Evolutionary conservation across 2,888 invertebrate genomes (phyloP).

Genomic region (Subacronicta megacephala): DNA sequence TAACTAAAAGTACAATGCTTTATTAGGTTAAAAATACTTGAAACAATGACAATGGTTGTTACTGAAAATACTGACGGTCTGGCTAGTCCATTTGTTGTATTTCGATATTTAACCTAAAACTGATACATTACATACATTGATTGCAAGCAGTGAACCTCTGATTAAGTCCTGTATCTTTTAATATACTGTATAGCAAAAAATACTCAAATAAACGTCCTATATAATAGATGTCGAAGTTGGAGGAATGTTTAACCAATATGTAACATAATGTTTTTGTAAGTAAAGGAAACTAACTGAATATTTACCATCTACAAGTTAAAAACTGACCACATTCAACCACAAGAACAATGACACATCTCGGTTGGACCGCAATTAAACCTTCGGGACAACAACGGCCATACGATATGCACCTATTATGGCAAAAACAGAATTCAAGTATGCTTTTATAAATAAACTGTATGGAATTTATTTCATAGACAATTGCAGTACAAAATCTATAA

Average conservation of each 20-base stretch:
- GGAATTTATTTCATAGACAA: too few relatives aligned
- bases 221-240: slow-evolving; percentile 28
- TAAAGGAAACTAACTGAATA: slow-evolving; percentile 41
- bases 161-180: slow-evolving; percentile 15
- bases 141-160: slow-evolving; percentile 30
- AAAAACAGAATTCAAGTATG: neutral
- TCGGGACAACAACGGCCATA: neutral
- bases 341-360: slow-evolving; percentile 31
- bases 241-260: slow-evolving; percentile 55
- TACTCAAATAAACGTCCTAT: slow-evolving; percentile 40
- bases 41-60: slow-evolving; percentile 24
- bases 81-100: slow-evolving; percentile 30
- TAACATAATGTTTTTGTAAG: slow-evolving; percentile 29
- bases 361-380: slow-evolving; percentile 28
- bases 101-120: slow-evolving; percentile 44
- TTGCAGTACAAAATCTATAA: too few relatives aligned
- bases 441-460: too few relatives aligned
- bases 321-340: slow-evolving; percentile 40
- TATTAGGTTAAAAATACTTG: slow-evolving; percentile 9
- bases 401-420: neutral
- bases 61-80: slow-evolving; percentile 23
- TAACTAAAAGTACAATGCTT: slow-evolving; percentile 30
- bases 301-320: slow-evolving; percentile 30
- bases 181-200: slow-evolving; percentile 52
- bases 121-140: slow-evolving; percentile 42